Percentiles rank a stretch among this genome's conserved stretches.
phyloP scores from a whole-genome alignment of 1,140 invertebrate genomes.

The Lordiphosa collinella region DNA sequence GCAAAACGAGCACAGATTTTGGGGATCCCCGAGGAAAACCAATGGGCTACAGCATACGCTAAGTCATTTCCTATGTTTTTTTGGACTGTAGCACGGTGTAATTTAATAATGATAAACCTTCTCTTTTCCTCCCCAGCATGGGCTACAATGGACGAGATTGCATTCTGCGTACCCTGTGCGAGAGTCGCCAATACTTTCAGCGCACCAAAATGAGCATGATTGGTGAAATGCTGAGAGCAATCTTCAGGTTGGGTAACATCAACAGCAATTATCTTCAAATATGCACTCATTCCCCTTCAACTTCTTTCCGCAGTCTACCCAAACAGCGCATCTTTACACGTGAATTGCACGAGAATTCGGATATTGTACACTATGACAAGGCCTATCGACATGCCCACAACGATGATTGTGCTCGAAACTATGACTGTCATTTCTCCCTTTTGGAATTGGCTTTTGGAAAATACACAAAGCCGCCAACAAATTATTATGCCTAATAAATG shows the following conservation, averaged over 20 bases:
- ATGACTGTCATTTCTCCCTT: slow-evolving; percentile 86
- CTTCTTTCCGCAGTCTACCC: slow-evolving; percentile 82
- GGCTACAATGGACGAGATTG: slow-evolving; percentile 84
- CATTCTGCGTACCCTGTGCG: slow-evolving; percentile 86
- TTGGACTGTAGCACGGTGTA: too few species aligned
- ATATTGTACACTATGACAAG: slow-evolving; percentile 84
- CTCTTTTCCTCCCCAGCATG: slow-evolving; percentile 40
- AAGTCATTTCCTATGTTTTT: too few species aligned
- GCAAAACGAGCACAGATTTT: too few species aligned
- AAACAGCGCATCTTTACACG: slow-evolving; percentile 82
- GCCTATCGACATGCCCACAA: slow-evolving; percentile 81
- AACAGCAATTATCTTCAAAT: too few species aligned
- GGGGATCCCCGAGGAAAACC: too few species aligned
- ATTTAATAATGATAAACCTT: slow-evolving; percentile 80
- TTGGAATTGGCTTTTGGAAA: slow-evolving; percentile 87
- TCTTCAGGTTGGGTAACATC: slow-evolving; percentile 60
- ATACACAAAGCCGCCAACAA: slow-evolving; percentile 81
- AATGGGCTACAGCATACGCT: too few species aligned
- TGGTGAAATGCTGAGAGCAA: slow-evolving; percentile 63
- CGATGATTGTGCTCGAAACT: slow-evolving; percentile 82
- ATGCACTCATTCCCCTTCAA: too few species aligned
- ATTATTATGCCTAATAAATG: slow-evolving; percentile 64
- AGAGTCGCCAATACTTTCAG: slow-evolving; percentile 84
- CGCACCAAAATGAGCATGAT: slow-evolving; percentile 81
- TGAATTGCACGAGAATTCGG: slow-evolving; percentile 84